A percentile compares a stretch with the other conserved stretches of the same genome.
These are phyloP conservation scores for Aix galericulata DNA, from an alignment of 2,113 vertebrate genomes.

Conservation along the genomic window DNA sequence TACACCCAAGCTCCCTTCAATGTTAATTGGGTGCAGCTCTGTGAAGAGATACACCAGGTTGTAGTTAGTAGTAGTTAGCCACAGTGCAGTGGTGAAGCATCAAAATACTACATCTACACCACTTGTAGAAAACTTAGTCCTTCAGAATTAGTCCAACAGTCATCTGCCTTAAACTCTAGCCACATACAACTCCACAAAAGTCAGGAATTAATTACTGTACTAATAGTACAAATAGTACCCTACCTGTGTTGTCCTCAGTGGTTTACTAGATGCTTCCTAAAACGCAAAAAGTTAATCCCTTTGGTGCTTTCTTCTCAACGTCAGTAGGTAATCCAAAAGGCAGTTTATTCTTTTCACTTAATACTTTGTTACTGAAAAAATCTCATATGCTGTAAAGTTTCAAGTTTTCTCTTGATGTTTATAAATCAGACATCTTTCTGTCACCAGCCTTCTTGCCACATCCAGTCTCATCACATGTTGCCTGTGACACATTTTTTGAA, in stretches of 20 bases:
- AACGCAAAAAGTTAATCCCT: background rate
- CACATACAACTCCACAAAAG: background rate
- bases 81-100: background rate
- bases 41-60: background rate
- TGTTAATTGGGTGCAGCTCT: background rate
- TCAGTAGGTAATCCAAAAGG: background rate
- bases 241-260: background rate
- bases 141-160: background rate
- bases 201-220: background rate
- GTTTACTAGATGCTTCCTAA: background rate
- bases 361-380: background rate
- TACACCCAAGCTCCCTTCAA: background rate
- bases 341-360: background rate
- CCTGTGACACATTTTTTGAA: background rate
- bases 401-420: background rate
- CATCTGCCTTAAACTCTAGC: background rate
- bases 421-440: background rate
- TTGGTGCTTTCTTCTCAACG: background rate
- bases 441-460: background rate
- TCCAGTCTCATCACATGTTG: background rate
- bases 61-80: no score
- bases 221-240: no score
- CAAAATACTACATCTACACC: accelerated
- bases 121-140: background rate
- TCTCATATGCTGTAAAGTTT: background rate